Base-by-base conservation (phyloP, 2,113 vertebrate species). In the Plecturocebus donacophilus region DNA sequence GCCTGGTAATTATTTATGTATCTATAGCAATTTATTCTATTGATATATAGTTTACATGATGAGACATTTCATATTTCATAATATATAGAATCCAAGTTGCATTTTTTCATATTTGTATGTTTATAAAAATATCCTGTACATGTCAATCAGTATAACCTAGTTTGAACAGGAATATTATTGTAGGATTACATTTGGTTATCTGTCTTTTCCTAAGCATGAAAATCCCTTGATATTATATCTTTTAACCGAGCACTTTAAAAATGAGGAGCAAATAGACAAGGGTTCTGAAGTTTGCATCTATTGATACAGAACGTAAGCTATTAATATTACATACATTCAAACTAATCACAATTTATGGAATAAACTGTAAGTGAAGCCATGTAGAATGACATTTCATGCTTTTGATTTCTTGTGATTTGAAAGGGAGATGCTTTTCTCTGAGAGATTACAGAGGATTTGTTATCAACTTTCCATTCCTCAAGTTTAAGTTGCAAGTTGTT, bases 241-340 rank as follows among this genome's bases (percentile, higher is more conserved):
- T 96, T 96, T 91, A 96, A 90, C 76, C 66, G 64, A 79, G 0
- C 27, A 42, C 84, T 97, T 91, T 47, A 90, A 95, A 98, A 98
- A 95, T 86, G 76, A 96, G 96, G 82, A 95, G 66, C 58, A 97
- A 96, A 94, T 96, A 96, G 45, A 61, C 87, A 66, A 95, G 27
- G 1, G n/a, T 93, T 97, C 82, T 95, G 95, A 96, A 95, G 42
- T 88, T 97, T 98, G 68, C n/a, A 91, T 86, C 66, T 91, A 30
- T 19, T 19, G 42, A 84, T 87, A 3, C 79, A 91, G 77, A 95
- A 96, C 61, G 27, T 61, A 91, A 84, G 27, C 49, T 91, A 90
- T 91, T 96, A 97, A 64, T 92, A 86, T 82, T 94, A 75, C 58
- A 89, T 86, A 68, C 79, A 94, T 93, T 83, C 71, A 91, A 85